These are phyloP conservation scores for Callocephalon fimbriatum DNA, from an alignment of 2,113 vertebrate species.

Conservation along the genomic window DNA sequence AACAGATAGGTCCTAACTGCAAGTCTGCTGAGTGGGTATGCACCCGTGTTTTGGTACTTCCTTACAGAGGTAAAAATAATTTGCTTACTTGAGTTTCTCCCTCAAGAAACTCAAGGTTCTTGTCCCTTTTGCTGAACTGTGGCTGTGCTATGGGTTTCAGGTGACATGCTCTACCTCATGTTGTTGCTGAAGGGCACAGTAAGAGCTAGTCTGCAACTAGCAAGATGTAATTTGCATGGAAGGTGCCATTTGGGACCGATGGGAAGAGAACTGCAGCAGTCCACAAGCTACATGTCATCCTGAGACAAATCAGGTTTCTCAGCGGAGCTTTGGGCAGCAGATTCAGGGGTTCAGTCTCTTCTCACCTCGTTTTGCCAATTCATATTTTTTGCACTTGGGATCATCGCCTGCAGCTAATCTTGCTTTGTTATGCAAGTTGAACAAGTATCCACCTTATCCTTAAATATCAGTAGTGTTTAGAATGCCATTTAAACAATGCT, in stretches of 20 bases:
- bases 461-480: not conserved
- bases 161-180: not conserved
- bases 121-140: not conserved
- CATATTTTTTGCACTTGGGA: not conserved
- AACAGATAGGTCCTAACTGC: not conserved
- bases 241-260: not conserved
- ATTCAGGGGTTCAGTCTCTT: not conserved
- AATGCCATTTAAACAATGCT: not conserved
- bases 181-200: not conserved
- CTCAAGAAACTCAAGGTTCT: not conserved
- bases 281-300: not conserved
- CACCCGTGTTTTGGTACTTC: not conserved
- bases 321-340: fast-evolving
- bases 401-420: fast-evolving
- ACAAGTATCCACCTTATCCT: not conserved
- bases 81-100: not conserved
- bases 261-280: not conserved
- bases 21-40: not conserved
- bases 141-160: not conserved
- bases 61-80: not conserved
- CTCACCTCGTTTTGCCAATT: not conserved
- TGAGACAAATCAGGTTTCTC: not conserved
- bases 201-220: not conserved
- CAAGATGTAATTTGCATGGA: fast-evolving
- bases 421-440: not conserved